phyloP scores from a whole-genome alignment of 2,888 invertebrate species.

The Eupithecia insigniata region DNA sequence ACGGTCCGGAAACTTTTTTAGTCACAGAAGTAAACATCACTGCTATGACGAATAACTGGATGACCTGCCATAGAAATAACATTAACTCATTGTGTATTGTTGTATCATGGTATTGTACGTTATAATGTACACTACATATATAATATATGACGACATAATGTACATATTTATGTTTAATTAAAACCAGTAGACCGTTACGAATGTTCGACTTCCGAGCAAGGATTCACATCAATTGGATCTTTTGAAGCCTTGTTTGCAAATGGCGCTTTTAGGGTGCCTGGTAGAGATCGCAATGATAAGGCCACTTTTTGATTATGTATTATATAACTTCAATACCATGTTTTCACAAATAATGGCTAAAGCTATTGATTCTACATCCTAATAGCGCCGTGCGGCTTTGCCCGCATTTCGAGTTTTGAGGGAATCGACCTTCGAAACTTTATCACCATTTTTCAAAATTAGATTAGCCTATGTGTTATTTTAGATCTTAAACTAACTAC shows the following conservation, averaged over 20 bases:
- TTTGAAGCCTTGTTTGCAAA: background rate
- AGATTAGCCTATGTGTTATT: too few relatives aligned
- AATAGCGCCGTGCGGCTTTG: too few relatives aligned
- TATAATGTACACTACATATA: background rate
- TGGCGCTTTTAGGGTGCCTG: background rate
- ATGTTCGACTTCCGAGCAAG: constrained; percentile 3
- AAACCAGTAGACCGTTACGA: background rate
- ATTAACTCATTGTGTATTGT: constrained; percentile 1
- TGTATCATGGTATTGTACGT: background rate
- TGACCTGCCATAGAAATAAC: background rate
- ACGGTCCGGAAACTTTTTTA: too few relatives aligned
- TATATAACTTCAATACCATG: too few relatives aligned
- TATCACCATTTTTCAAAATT: too few relatives aligned
- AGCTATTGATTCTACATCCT: too few relatives aligned
- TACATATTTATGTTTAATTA: background rate
- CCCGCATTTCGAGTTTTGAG: too few relatives aligned
- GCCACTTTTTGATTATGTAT: too few relatives aligned
- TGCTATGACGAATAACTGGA: background rate
- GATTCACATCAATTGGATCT: background rate
- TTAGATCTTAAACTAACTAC: too few relatives aligned
- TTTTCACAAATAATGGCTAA: too few relatives aligned
- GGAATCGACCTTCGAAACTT: too few relatives aligned
- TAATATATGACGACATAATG: background rate
- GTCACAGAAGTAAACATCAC: background rate
- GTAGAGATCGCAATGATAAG: too few relatives aligned